Conservation (phyloP, 2,797 vertebrate genomes). For the Mus spretus region DNA sequence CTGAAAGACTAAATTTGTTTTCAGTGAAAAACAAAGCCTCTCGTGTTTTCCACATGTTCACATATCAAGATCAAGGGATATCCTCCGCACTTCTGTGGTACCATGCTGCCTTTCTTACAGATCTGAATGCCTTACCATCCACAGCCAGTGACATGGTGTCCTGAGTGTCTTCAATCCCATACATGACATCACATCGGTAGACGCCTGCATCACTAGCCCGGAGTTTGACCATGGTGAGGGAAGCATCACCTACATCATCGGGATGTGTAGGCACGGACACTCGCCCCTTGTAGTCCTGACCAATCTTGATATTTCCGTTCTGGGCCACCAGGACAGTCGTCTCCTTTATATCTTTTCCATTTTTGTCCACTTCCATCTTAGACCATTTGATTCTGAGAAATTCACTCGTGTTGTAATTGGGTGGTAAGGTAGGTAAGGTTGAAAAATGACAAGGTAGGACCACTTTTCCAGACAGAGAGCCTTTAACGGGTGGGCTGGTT, state of each 20-base stretch:
- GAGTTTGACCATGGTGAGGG: slow-evolving; percentile 94
- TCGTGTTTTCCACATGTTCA: background rate
- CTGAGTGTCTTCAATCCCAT: slow-evolving; percentile 96
- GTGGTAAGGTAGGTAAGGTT: slow-evolving; percentile 92
- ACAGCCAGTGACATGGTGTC: slow-evolving; percentile 93
- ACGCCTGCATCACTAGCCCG: slow-evolving; percentile 96
- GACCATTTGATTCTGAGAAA: slow-evolving; percentile 98
- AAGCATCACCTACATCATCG: slow-evolving; percentile 94
- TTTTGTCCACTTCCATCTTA: slow-evolving; percentile 92
- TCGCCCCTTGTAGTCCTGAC: slow-evolving; percentile 93
- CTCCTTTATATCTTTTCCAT: slow-evolving; percentile 91
- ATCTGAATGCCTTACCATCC: slow-evolving; percentile 90
- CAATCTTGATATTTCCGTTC: slow-evolving; percentile 96
- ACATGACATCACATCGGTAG: slow-evolving; percentile 98
- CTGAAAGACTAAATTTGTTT: background rate
- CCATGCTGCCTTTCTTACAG: background rate
- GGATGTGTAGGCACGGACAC: slow-evolving; percentile 96
- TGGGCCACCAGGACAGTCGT: slow-evolving; percentile 96
- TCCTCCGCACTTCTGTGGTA: background rate
- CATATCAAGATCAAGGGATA: background rate
- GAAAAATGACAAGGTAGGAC: slow-evolving; percentile 96
- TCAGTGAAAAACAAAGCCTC: background rate
- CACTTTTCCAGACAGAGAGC: slow-evolving; percentile 95
- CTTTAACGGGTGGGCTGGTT: slow-evolving; percentile 90
- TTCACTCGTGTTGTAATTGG: slow-evolving; percentile 90